phyloP scores from a whole-genome alignment of 92 coral and sea anemone species.

The Parazoanthus swiftii region DNA sequence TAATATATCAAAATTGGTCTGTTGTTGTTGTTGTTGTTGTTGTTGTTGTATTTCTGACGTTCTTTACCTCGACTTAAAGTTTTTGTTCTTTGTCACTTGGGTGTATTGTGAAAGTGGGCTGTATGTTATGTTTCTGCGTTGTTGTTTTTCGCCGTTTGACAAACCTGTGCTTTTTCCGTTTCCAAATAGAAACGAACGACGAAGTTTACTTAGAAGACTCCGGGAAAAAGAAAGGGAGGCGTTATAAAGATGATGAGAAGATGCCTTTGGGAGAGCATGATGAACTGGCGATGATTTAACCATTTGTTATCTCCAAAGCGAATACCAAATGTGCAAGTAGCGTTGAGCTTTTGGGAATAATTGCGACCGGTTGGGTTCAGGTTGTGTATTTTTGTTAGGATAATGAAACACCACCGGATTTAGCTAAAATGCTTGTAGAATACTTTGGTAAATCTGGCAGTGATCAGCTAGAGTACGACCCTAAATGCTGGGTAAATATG shows the following conservation, averaged over 20 bases:
- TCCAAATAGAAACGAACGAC: constrained; percentile 8
- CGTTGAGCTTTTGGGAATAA: background rate
- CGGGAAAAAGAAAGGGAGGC: constrained; percentile 4
- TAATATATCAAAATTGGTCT: too few species aligned
- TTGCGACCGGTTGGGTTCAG: background rate
- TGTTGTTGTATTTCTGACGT: too few species aligned
- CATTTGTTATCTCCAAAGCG: background rate
- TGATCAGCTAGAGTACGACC: too few species aligned
- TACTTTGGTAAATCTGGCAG: too few species aligned
- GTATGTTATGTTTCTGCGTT: too few species aligned
- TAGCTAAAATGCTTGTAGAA: too few species aligned
- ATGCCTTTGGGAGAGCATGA: constrained; percentile 35
- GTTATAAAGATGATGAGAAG: constrained; percentile 29
- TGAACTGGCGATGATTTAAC: constrained; percentile 39
- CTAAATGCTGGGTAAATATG: too few species aligned
- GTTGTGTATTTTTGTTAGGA: constrained; percentile 8
- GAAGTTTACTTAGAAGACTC: constrained; percentile 29
- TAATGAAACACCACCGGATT: too few species aligned
- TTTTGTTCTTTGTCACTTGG: too few species aligned
- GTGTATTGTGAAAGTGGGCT: too few species aligned
- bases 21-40: too few species aligned
- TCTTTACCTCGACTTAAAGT: too few species aligned
- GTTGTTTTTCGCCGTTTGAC: background rate
- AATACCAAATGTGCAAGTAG: background rate
- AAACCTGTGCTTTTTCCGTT: background rate